Conservation (phyloP, 2,888 invertebrate genomes). For the Chesias legatella region DNA sequence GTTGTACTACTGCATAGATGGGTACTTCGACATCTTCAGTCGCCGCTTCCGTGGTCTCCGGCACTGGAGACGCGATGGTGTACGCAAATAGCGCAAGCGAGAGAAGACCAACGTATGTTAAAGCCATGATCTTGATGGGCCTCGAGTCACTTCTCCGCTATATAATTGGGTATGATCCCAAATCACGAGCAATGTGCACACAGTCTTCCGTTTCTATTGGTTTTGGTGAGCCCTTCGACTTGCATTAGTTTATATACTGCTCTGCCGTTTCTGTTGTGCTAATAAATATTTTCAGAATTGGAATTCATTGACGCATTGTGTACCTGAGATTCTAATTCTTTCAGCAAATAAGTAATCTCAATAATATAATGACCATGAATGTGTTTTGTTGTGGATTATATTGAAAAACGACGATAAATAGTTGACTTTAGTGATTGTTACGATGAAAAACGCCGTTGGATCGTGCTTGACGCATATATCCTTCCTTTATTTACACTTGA, state of each 20-base stretch:
- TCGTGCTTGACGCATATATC: conserved; percentile 27
- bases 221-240: conserved; percentile 30
- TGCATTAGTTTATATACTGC: conserved; percentile 58
- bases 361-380: conserved; percentile 72
- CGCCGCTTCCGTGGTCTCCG: conserved; percentile 35
- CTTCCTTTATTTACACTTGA: conserved; percentile 33
- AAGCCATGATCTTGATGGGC: conserved; percentile 57
- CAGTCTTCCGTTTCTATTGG: conserved; percentile 33
- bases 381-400: conserved; percentile 53
- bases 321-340: conserved; percentile 44
- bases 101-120: conserved; percentile 49
- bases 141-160: conserved; percentile 53
- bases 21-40: conserved; percentile 37
- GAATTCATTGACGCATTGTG: conserved; percentile 61
- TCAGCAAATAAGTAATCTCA: conserved; percentile 65
- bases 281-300: conserved; percentile 60
- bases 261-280: conserved; percentile 50
- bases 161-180: conserved; percentile 38
- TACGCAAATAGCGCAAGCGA: conserved; percentile 46
- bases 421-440: conserved; percentile 38
- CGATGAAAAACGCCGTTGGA: conserved; percentile 25
- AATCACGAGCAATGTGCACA: conserved; percentile 38
- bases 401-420: conserved; percentile 46
- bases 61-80: conserved; percentile 47
- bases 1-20: conserved; percentile 48